Base-by-base conservation (phyloP, 2,888 invertebrate genomes). In the Drosophila mimica region DNA sequence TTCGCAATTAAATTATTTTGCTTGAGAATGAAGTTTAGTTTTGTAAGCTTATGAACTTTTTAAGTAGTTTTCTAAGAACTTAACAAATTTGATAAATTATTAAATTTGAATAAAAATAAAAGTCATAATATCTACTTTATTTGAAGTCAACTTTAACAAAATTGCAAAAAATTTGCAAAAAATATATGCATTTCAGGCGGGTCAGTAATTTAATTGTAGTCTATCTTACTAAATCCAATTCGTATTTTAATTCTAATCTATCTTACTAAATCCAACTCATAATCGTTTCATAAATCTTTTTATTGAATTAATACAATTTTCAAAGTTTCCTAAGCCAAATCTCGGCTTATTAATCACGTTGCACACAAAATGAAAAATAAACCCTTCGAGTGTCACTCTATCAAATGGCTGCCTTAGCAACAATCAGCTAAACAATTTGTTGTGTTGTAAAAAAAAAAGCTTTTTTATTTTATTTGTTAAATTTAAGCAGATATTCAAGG, bases 341-440 rank as follows among this genome's bases (percentile, higher is more conserved):
- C 43, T 36, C 6, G 6, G 6, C 31, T 38, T 36, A 25, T 38
- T 28, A 13, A 46, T n/a, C 62, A 15, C n/a, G 54, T 54, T 15
- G 54, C 11, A 60, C 17, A 17, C 53, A 11, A 7, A 11, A n/a
- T 28, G 38, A 56, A 13, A 58, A 60, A 52, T 38, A 52, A 57
- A 46, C 31, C 43, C 40, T 31, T 61, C 49, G 43, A 43, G 61
- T 48, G 62, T 49, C 59, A 48, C 15, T 49, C 60, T 54, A 58
- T 48, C 53, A 40, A 33, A 43, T 54, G 31, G 46, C 40, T 57
- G 15, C 38, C 76, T 69, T 79, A 54, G 57, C 60, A 69, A 80
- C 76, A 71, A 80, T 80, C 80, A 76, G 72, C 62, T 71, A 53
- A 65, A 77, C 65, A 68, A 51, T 81, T 61, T 52, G 30, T 54